Evolutionary conservation across 2,113 vertebrate species (phyloP), one percentile per base, ranked within the genome.

Genomic region (Seriola dumerili): DNA sequence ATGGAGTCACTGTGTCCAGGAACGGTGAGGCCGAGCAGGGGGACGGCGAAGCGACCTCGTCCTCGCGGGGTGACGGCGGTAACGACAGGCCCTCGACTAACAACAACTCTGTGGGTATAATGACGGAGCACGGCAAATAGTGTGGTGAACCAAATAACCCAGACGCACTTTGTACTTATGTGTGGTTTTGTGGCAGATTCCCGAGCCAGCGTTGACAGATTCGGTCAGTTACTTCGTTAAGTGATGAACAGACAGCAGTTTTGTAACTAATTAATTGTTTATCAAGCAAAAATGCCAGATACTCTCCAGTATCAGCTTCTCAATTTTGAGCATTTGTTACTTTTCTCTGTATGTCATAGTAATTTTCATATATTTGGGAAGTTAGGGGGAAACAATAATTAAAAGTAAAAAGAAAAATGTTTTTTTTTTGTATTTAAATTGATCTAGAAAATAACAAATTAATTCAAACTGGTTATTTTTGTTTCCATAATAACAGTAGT

Each of bases 11-110:
- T 0, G 69, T 52, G 40, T 77, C 58, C 40, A 81, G 86, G 82
- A 75, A 58, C 0, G 14, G 66, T 8, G 96, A 96, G 46, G 75
- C 59, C 0, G 96, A 97, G 83, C 83, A 96, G 21, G 95, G 94
- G 42, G 88, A 86, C 9, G 8, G 81, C 0, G 44, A 91, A 0
- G 80, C 67, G 38, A 55, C 54, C 5, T 63, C 57, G 5, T 75
- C 82, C 57, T 71, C 59, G 0, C 48, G 3, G 0, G 42, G 57
- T 8, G 87, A 88, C 72, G 19, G 61, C 12, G 4, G 5, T 5
- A 69, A 12, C 21, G 46, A 85, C 21, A 42, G 80, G 14, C 21
- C 50, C 13, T 64, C 23, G 0, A 61, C 64, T 63, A 89, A 73
- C 84, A 89, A 50, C 50, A 77, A 13, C 69, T 59, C 84, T 46